phyloP scores from a whole-genome alignment of 2,888 invertebrate species.

The Zaprionus bogoriensis region DNA sequence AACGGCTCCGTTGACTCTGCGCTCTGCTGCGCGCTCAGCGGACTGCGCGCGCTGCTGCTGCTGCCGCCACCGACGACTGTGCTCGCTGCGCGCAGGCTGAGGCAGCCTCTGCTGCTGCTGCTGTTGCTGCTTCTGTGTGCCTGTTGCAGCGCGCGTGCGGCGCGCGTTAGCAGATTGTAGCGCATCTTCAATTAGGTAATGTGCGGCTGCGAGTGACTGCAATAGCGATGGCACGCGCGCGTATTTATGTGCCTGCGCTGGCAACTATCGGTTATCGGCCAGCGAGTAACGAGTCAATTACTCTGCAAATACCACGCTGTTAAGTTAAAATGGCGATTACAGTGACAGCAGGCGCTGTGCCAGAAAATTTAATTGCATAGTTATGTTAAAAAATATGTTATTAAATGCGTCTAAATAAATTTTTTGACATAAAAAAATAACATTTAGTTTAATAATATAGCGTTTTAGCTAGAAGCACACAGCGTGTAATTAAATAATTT shows the following conservation, averaged over 20 bases:
- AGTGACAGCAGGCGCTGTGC: background rate
- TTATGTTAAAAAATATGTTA: too few relatives aligned
- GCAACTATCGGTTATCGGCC: background rate
- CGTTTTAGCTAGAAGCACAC: too few relatives aligned
- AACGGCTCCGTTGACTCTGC: background rate
- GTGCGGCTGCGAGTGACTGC: slow-evolving; percentile 12
- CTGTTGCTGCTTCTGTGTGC: slow-evolving; percentile 6
- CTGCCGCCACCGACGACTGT: background rate
- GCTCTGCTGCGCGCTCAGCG: background rate
- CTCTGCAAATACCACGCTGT: too few relatives aligned
- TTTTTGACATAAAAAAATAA: too few relatives aligned
- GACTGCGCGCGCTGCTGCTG: background rate
- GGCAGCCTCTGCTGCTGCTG: too few relatives aligned
- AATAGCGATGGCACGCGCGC: background rate
- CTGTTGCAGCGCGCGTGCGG: slow-evolving; percentile 38
- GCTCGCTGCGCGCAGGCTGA: slow-evolving; percentile 28
- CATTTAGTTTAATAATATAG: too few relatives aligned
- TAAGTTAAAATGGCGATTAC: too few relatives aligned
- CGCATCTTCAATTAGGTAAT: slow-evolving; percentile 60
- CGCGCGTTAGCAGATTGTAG: slow-evolving; percentile 51
- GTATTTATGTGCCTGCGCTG: background rate
- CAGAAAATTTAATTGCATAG: too few relatives aligned
- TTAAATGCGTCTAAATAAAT: too few relatives aligned
- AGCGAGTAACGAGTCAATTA: slow-evolving; percentile 5
- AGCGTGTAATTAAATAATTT: too few relatives aligned